Evolutionary conservation across 1,140 invertebrate species (phyloP).

Genomic region (Drosophila orena): DNA sequence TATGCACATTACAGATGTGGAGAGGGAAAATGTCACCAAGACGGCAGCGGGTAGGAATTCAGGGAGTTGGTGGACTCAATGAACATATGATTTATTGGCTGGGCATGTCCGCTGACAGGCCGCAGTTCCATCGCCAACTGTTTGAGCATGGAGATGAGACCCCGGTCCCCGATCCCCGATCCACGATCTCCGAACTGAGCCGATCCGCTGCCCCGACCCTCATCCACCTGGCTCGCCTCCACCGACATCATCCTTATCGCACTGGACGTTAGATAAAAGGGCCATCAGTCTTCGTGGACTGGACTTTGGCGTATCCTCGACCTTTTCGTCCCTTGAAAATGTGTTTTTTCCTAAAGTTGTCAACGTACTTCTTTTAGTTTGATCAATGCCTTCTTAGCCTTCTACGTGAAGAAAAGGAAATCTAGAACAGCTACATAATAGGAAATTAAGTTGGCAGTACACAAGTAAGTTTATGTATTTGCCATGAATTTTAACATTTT

Average conservation of each 20-base stretch:
- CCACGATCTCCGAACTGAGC: not conserved
- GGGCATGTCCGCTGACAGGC: slow-evolving; percentile 41
- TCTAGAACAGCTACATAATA: no score
- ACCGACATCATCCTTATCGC: slow-evolving; percentile 33
- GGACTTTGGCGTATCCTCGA: not conserved
- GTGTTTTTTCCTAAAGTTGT: not conserved
- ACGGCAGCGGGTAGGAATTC: not conserved
- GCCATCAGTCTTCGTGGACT: slow-evolving; percentile 37
- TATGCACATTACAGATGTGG: not conserved
- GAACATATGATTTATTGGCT: slow-evolving; percentile 71
- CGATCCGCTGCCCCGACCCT: slow-evolving; percentile 1
- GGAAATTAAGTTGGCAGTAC: no score
- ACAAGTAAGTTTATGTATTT: no score
- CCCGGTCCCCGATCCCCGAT: not conserved
- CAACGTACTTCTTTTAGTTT: slow-evolving; percentile 16
- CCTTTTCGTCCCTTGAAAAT: slow-evolving; percentile 10
- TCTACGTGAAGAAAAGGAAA: no score
- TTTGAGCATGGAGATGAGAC: slow-evolving; percentile 12
- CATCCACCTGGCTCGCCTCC: slow-evolving; percentile 23
- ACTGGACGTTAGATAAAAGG: slow-evolving; percentile 38
- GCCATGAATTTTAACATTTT: no score
- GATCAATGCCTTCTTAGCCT: slow-evolving; percentile 1
- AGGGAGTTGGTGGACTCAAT: slow-evolving; percentile 41
- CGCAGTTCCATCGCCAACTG: slow-evolving; percentile 45
- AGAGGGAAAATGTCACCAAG: slow-evolving; percentile 62